Percentiles rank a stretch among this genome's conserved stretches.
Evolutionary conservation across 2,888 invertebrate genomes (phyloP).

Genomic region (Sipha maydis): DNA sequence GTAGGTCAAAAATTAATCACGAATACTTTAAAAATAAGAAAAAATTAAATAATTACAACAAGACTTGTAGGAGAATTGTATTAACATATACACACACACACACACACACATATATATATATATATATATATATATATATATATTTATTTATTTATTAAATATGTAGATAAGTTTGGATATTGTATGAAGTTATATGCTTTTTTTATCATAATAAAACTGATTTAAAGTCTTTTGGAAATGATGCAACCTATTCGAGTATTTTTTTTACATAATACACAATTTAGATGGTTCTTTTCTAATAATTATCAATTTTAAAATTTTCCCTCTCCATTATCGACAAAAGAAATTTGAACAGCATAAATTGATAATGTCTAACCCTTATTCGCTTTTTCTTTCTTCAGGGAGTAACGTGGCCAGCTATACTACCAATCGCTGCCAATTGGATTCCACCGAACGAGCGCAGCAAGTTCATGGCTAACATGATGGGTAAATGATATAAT

Average conservation of each 20-base stretch:
- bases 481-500: slow-evolving; percentile 78
- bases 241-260: too few species aligned
- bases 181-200: too few species aligned
- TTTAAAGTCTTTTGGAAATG: too few species aligned
- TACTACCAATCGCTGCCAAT: slow-evolving; percentile 89
- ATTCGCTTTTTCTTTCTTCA: slow-evolving; percentile 66
- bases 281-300: not conserved
- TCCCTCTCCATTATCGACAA: not conserved
- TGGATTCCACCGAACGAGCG: slow-evolving; percentile 96
- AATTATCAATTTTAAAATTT: not conserved
- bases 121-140: too few species aligned
- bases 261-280: not conserved
- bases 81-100: too few species aligned
- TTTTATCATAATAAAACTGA: too few species aligned
- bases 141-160: too few species aligned
- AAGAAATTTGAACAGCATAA: not conserved
- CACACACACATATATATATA: too few species aligned
- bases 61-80: not conserved
- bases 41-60: not conserved
- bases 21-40: not conserved
- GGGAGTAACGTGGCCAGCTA: slow-evolving; percentile 93
- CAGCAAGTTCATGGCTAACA: slow-evolving; percentile 90
- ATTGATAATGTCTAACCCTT: not conserved
- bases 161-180: too few species aligned
- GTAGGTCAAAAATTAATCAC: not conserved